Conservation (phyloP, 1,140 invertebrate genomes). For the Calliopsis andreniformis region DNA sequence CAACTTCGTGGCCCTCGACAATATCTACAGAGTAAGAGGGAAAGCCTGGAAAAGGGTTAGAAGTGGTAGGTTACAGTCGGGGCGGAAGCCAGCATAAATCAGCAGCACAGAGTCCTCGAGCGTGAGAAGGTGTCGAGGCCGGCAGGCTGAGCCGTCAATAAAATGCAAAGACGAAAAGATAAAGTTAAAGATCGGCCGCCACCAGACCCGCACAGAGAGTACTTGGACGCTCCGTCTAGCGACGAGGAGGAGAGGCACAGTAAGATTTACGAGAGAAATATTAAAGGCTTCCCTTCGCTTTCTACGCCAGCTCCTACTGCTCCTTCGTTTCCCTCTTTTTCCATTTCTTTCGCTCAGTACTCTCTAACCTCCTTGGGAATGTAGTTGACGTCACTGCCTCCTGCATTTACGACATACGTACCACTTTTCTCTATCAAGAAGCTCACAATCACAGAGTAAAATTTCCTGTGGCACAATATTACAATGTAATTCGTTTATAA, state of each 20-base stretch:
- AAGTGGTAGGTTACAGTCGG: conserved; percentile 51
- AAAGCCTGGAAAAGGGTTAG: conserved; percentile 37
- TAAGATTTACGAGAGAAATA: conserved; percentile 75
- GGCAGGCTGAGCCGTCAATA: conserved; percentile 66
- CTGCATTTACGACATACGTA: no score
- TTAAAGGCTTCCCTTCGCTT: conserved; percentile 62
- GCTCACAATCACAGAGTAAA: no score
- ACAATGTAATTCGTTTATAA: no score
- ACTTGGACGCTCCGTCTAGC: conserved; percentile 76
- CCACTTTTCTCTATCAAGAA: no score
- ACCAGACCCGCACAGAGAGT: conserved; percentile 71
- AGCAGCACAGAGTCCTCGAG: conserved; percentile 52
- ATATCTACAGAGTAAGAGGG: conserved; percentile 48
- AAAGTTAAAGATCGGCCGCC: conserved; percentile 70
- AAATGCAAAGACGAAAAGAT: conserved; percentile 72
- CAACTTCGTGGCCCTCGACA: conserved; percentile 53
- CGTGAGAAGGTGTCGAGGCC: conserved; percentile 49
- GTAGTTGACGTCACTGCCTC: conserved; percentile 18
- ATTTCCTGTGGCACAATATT: no score
- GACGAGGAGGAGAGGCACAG: conserved; percentile 71
- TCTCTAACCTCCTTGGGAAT: conserved; percentile 25
- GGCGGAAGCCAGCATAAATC: conserved; percentile 60
- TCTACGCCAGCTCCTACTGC: neutral
- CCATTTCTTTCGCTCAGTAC: neutral
- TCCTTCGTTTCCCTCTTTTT: conserved; percentile 4